phyloP scores from a whole-genome alignment of 2,797 vertebrate genomes.

The Arremon aurantiirostris region DNA sequence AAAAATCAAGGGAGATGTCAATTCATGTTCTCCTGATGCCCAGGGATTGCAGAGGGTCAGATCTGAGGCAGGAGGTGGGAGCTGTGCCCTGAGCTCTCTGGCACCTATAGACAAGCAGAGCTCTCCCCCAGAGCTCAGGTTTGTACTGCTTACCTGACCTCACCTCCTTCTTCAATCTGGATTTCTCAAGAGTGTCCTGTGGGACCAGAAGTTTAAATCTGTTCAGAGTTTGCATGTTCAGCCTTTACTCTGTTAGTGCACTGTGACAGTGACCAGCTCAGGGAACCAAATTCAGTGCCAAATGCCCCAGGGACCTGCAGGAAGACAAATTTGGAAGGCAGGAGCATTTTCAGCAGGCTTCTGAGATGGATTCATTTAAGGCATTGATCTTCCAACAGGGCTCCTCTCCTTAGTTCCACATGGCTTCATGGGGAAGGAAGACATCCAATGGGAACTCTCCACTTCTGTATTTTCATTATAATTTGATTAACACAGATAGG shows the following conservation, averaged over 20 bases:
- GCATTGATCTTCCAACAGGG: neutral
- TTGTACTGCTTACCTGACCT: neutral
- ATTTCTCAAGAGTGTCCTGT: neutral
- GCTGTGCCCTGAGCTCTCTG: neutral
- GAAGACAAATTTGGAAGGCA: neutral
- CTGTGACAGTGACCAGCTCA: neutral
- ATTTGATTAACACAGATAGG: neutral
- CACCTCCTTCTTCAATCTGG: neutral
- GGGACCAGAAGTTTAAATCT: neutral
- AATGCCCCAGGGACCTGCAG: neutral
- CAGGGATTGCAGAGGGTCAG: neutral
- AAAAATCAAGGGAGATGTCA: neutral
- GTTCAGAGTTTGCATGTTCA: neutral
- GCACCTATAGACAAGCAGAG: neutral
- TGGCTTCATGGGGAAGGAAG: neutral
- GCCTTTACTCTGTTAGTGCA: neutral
- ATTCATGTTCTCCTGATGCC: rapidly evolving
- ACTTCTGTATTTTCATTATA: neutral
- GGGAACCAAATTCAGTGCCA: neutral
- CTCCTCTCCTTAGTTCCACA: neutral
- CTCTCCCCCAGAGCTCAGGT: neutral
- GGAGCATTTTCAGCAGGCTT: neutral
- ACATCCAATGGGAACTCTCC: neutral
- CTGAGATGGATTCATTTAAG: neutral
- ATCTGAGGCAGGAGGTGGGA: neutral